These are phyloP conservation scores for Siderastrea radians DNA, from an alignment of 92 coral and sea anemone species.

Conservation along the genomic window DNA sequence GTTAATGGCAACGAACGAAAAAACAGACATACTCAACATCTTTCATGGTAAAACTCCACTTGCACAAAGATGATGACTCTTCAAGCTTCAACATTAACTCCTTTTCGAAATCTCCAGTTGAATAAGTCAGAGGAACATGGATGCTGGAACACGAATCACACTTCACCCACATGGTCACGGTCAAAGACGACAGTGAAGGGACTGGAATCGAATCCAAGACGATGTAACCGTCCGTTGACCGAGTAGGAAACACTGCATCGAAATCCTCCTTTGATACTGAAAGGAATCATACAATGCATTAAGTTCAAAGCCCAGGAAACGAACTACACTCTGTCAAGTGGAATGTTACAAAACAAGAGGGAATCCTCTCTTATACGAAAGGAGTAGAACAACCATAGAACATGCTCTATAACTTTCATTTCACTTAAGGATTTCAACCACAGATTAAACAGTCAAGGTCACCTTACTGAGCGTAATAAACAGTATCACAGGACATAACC, in stretches of 20 bases:
- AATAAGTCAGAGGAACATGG: neutral
- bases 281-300: neutral
- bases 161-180: neutral
- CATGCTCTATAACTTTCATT: too few relatives aligned
- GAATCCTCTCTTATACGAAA: too few relatives aligned
- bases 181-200: neutral
- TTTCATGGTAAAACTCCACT: neutral
- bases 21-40: neutral
- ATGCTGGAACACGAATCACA: neutral
- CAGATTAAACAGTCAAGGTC: too few relatives aligned
- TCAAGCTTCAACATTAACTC: neutral
- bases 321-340: too few relatives aligned
- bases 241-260: neutral
- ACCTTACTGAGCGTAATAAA: too few relatives aligned
- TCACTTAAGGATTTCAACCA: too few relatives aligned
- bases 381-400: too few relatives aligned
- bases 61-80: neutral
- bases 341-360: too few relatives aligned
- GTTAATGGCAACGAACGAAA: neutral
- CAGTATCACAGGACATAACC: too few relatives aligned
- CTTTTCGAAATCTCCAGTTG: neutral
- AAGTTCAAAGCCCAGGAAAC: too few relatives aligned
- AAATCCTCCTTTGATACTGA: conserved; percentile 3
- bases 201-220: neutral
- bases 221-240: conserved; percentile 1